Evolutionary conservation across 2,113 vertebrate genomes (phyloP), one percentile per base, ranked within the genome.

Genomic region (Chrysochloris asiatica): DNA sequence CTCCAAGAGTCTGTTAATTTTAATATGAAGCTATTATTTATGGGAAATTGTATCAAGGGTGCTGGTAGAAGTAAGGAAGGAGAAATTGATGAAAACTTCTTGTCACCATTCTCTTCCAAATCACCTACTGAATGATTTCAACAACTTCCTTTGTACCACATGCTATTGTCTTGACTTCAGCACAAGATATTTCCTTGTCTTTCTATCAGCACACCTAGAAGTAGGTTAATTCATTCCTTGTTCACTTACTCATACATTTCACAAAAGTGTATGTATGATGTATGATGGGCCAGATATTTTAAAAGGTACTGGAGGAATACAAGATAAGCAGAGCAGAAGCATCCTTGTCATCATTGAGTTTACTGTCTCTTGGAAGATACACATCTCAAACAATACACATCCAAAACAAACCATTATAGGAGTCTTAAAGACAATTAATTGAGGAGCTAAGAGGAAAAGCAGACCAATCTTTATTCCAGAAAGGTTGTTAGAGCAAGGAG

Each of bases 1-100:
- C 95, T 93, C 95, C 73, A 84, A 95, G 93, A 95, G 95, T 95
- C 93, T 95, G 94, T 95, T 96, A 93, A 96, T 96, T 89, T 92
- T 95, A 92, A 92, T 93, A 95, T 97, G 95, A 82, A 93, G 85
- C 86, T 86, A 89, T 95, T 96, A 95, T 93, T 94, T 94, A 92
- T 95, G 82, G 88, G 90, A 92, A 95, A 88, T 91, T 50, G 69
- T 89, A 83, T 79, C 82, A 79, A 24, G 61, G 77, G 54, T 59
- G 61, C 71, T 81, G 33, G 90, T 80, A 1, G 56, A 12, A 36
- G 47, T 45, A 65, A 95, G 81, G 86, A 77, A 79, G 17, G 89
- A 88, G 80, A 95, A 95, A 86, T 0, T 63, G 75, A 92, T 78
- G 73, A 87, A 93, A 80, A 72, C 78, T 85, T 84, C 81, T 82